These are phyloP conservation scores for Hyposoter didymator DNA, from an alignment of 2,888 invertebrate species.

Conservation along the genomic window DNA sequence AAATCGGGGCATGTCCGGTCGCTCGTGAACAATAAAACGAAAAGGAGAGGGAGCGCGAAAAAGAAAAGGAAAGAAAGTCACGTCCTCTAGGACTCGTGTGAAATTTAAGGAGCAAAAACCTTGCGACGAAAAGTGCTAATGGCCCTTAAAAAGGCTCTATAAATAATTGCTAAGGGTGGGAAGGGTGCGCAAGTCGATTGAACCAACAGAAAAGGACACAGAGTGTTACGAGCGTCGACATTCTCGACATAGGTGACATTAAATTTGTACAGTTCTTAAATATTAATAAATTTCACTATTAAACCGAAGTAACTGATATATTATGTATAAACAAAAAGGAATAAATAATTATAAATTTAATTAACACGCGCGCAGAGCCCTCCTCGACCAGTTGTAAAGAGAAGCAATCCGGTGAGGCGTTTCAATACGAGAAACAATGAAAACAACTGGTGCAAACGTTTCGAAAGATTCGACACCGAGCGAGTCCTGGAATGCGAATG, in stretches of 20 bases:
- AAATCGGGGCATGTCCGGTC: constrained; percentile 66
- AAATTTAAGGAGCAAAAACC: constrained; percentile 26
- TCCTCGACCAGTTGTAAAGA: constrained; percentile 73
- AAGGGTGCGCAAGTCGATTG: constrained; percentile 26
- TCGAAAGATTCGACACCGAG: constrained; percentile 29
- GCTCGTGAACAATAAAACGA: constrained; percentile 62
- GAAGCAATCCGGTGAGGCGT: constrained; percentile 54
- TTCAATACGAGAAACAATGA: background rate
- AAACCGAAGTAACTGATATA: constrained; percentile 73
- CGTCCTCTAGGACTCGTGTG: constrained; percentile 25
- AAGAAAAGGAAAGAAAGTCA: constrained; percentile 31
- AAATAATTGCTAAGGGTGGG: constrained; percentile 21
- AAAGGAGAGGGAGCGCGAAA: constrained; percentile 11
- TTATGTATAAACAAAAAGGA: constrained; percentile 71
- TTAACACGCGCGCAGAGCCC: constrained; percentile 70
- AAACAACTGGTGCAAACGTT: constrained; percentile 1
- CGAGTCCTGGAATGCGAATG: constrained; percentile 49
- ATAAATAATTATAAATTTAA: constrained; percentile 60
- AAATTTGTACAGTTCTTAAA: constrained; percentile 84
- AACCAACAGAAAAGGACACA: constrained; percentile 69
- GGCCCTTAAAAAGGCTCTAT: constrained; percentile 45
- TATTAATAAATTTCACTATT: constrained; percentile 83
- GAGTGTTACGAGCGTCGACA: constrained; percentile 80
- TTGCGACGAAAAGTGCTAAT: constrained; percentile 48
- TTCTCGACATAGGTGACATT: constrained; percentile 83